Evolutionary conservation across 2,113 vertebrate genomes (phyloP), one percentile per base, ranked within the genome.

Genomic region (Sinocyclocheilus rhinocerous): DNA sequence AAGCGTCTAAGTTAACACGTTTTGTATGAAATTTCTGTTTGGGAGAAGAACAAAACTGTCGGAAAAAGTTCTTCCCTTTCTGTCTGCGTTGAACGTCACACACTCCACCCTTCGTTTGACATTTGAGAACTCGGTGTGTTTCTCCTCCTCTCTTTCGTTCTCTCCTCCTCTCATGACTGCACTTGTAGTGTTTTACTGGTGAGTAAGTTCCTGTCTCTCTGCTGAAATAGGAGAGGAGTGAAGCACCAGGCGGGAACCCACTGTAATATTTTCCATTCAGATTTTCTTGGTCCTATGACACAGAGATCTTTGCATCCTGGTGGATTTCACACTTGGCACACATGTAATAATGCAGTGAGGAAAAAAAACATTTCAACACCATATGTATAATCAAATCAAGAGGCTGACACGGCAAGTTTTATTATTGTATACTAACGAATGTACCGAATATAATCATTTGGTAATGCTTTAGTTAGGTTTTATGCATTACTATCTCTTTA

Each of bases 11-110:
- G 84, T 78, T 85, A 13, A 77, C 61, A 85, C 20, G 81, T 69
- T 86, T 88, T 57, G 83, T 85, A 67, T 79, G 24, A 63, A 48
- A 63, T 39, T 57, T 72, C 6, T 55, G 12, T 81, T 18, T 83
- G 22, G 42, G 22, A 77, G 83, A 92, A 73, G 12, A 48, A 93
- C 90, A 91, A 93, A 90, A 91, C 84, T 81, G 89, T 86, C 89
- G 89, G 89, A 79, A 91, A 85, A 81, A 69, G 82, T 87, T 93
- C 92, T 95, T 95, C 93, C 93, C 92, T 93, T 92, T 90, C 91
- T 90, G 91, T 61, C 76, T 89, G 55, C 11, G 84, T 85, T 84
- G 82, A 55, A 93, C 88, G 85, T 94, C 93, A 94, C 76, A 87
- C 73, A 75, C 92, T 90, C 94, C 94, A 86, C 88, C 81, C 94